Base-by-base conservation (phyloP, 2,113 vertebrate genomes). In the Puffinus mauretanicus region DNA sequence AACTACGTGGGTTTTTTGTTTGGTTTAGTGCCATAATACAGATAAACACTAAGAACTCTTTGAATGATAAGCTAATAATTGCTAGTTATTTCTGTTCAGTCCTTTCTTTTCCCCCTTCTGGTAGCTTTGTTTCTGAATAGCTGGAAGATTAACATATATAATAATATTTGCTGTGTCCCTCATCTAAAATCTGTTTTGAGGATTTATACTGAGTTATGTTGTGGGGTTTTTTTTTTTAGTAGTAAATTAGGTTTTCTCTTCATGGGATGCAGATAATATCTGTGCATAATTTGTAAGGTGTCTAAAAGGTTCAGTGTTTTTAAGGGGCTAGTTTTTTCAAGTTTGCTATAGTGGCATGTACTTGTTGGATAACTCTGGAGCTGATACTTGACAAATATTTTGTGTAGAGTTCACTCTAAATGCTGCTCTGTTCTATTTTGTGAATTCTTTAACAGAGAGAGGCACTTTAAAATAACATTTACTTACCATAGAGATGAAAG, bases 401-500 rank as follows among this genome's bases (percentile, higher is more conserved):
- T 86, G 24, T 84, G 18, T 76, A 54, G 55, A 62, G 16, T 69
- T 96, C 34, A 27, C n/a, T 86, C 55, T 55, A 55, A 96, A 66
- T 80, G 38, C 30, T 69, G 44, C 34, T 77, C 57, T 62, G 44
- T 91, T 86, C 84, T 89, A 36, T 87, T 91, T 89, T 93, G 72
- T 84, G 64, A 22, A 26, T 65, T 90, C 71, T 85, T 38, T 51
- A 86, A 24, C 29, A 52, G 60, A 34, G 32, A 88, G 49, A 47
- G 58, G 64, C 70, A 87, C 83, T 76, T 58, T 3, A 77, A 91
- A 88, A 69, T 90, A 94, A 82, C 57, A 17, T 32, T 27, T 69
- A 11, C 87, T 85, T 95, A 38, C 72, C 73, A 90, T 79, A 84
- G 75, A 84, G 84, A 47, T 90, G 88, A 81, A 97, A 94, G 64